Conservation (phyloP, 2,113 vertebrate species). For the Lonchura striata region DNA sequence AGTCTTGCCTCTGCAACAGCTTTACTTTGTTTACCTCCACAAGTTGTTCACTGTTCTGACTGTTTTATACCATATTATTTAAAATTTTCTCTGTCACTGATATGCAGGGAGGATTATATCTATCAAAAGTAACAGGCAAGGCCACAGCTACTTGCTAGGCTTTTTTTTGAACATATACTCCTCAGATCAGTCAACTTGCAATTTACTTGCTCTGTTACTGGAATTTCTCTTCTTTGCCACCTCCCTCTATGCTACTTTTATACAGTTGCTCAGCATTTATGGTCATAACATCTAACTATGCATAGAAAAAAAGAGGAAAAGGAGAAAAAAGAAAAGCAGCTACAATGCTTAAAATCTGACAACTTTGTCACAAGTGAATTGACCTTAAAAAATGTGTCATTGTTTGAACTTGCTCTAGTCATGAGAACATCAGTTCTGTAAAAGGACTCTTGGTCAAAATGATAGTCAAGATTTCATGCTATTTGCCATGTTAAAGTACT, state of each 20-base stretch:
- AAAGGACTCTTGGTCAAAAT: background rate
- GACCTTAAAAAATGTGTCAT: background rate
- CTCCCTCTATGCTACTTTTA: background rate
- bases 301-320: background rate
- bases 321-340: background rate
- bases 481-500: background rate
- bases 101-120: background rate
- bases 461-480: background rate
- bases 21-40: background rate
- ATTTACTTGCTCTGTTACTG: too few species aligned
- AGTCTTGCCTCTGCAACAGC: background rate
- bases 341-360: background rate
- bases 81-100: background rate
- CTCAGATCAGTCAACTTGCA: background rate
- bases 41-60: background rate
- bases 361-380: background rate
- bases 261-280: background rate
- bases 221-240: background rate
- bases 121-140: background rate
- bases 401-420: background rate
- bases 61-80: background rate
- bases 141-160: background rate
- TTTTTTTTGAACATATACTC: background rate
- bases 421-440: background rate
- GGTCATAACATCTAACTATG: background rate